Evolutionary conservation across 2,888 invertebrate species (phyloP), one percentile per base, ranked within the genome.

Genomic region (Hypercompe scribonia): DNA sequence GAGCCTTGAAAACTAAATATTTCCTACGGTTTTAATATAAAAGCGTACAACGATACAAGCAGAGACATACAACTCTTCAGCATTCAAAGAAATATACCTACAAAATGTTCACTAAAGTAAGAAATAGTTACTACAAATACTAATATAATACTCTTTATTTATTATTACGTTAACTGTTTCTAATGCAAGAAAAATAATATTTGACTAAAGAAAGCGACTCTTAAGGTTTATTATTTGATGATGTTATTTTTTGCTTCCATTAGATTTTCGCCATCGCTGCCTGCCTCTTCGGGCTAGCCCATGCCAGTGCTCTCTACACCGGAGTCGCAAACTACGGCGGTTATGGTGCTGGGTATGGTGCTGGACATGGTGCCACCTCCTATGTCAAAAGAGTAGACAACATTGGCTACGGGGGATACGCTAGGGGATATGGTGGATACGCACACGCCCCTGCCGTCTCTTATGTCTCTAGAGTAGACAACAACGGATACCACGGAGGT

Each of bases 101-200:
- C 89, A 90, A 89, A 80, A 92, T 92, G 92, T 90, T 90, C 81
- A 84, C 89, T 78, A 92, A 92, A 91, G 92, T 92, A 89, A 90
- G 85, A 76, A 67, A 65, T 10, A 58, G 28, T 13, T 28, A 58
- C 28, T 58, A n/a, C n/a, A 54, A 54, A 54, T 58, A 3, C 15
- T 31, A 15, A 24, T 18, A 61, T 31, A n/a, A n/a, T 50, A 50
- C 21, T 46, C 18, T 18, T 46, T 7, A 36, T 36, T 36, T 3
- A 7, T 3, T 36, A 36, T 36, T 36, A 36, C 36, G 4, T 8
- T 3, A 7, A 36, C 36, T 36, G 4, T 36, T 36, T 36, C 8
- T 36, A 7, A 36, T 36, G 36, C 36, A 36, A 36, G 8, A 36
- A 7, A 7, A 2, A n/a, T n/a, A 2, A 54, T n/a, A 3, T n/a